A percentile compares a stretch with the other conserved stretches of the same genome.
Evolutionary conservation across 2,888 invertebrate species (phyloP).

Genomic region (Stenchaetothrips biformis): DNA sequence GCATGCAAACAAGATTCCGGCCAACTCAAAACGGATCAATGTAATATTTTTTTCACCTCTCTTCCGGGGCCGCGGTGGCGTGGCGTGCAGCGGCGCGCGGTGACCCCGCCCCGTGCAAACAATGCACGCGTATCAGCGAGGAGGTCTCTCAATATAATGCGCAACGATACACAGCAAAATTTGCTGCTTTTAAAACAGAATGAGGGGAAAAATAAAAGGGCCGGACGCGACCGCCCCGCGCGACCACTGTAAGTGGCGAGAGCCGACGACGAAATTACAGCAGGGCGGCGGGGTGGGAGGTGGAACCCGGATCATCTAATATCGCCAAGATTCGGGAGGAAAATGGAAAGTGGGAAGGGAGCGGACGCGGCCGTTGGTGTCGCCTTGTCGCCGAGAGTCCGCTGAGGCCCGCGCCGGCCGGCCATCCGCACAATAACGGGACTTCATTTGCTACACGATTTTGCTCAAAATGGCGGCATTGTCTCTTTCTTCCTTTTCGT

Average conservation of each 20-base stretch:
- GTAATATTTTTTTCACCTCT: constrained; percentile 7
- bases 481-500: not conserved
- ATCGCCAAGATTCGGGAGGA: not conserved
- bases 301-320: not conserved
- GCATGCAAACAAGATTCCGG: constrained; percentile 18
- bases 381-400: too few relatives aligned
- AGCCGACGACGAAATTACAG: not conserved
- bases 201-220: not conserved
- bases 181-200: too few relatives aligned
- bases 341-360: not conserved
- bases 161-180: too few relatives aligned
- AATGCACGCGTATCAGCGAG: too few relatives aligned
- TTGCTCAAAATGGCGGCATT: constrained; percentile 6
- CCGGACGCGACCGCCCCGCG: not conserved
- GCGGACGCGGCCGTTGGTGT: too few relatives aligned
- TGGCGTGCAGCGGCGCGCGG: too few relatives aligned
- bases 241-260: not conserved
- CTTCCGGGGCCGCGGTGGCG: not conserved
- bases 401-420: too few relatives aligned
- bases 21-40: constrained; percentile 21
- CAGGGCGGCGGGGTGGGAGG: not conserved
- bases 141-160: too few relatives aligned
- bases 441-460: constrained; percentile 25
- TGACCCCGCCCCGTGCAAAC: too few relatives aligned
- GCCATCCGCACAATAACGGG: not conserved